phyloP scores from a whole-genome alignment of 2,113 vertebrate species.

The Brachionichthys hirsutus region DNA sequence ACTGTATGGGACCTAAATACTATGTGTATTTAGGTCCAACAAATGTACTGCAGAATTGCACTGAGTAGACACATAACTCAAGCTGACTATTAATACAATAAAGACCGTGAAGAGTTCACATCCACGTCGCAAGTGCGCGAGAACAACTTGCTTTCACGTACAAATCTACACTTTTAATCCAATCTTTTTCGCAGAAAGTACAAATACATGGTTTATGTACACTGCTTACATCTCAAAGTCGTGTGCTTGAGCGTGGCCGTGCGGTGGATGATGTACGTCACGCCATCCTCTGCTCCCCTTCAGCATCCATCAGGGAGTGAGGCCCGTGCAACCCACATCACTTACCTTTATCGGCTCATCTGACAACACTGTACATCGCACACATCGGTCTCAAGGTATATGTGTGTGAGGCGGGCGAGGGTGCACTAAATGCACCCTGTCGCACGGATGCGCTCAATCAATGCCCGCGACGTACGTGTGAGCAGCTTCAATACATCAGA shows the following conservation, averaged over 20 bases:
- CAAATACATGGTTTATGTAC: slow-evolving; percentile 32
- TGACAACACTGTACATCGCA: slow-evolving; percentile 55
- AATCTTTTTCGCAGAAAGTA: slow-evolving; percentile 10
- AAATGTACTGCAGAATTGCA: slow-evolving; percentile 12
- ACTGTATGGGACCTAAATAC: slow-evolving; percentile 4
- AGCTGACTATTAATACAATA: slow-evolving; percentile 19
- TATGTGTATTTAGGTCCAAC: slow-evolving; percentile 8
- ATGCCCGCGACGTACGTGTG: not conserved
- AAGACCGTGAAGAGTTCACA: no score
- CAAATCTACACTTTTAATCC: slow-evolving; percentile 14
- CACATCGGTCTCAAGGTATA: slow-evolving; percentile 15
- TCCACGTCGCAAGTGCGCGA: no score
- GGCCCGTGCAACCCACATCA: slow-evolving; percentile 52
- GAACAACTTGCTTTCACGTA: slow-evolving; percentile 24
- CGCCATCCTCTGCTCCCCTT: slow-evolving; percentile 42
- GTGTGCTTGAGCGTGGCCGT: slow-evolving; percentile 27
- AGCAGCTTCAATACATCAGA: slow-evolving; percentile 13
- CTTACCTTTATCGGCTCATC: slow-evolving; percentile 69
- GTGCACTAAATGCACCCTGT: slow-evolving; percentile 20
- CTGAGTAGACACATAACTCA: slow-evolving; percentile 11
- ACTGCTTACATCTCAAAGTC: slow-evolving; percentile 51
- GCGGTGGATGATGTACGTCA: slow-evolving; percentile 63
- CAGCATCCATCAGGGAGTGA: slow-evolving; percentile 66
- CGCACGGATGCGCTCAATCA: slow-evolving; percentile 15
- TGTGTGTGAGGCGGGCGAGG: not conserved